These are phyloP conservation scores for Pteronotus mesoamericanus DNA, from an alignment of 2,797 vertebrate genomes.

Conservation along the genomic window DNA sequence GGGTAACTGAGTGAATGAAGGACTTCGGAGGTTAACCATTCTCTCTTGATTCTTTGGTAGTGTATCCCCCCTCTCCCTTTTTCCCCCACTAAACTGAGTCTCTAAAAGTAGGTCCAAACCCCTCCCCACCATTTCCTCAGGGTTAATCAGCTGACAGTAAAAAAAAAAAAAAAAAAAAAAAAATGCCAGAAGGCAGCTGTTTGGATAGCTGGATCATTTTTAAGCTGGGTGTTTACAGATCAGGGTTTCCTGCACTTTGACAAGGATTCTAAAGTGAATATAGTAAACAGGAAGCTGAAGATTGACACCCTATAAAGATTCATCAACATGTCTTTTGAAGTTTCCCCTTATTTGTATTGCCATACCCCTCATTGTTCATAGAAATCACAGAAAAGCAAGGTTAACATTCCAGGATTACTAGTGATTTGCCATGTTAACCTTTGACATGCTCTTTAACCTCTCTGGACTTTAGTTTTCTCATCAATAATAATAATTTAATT, in stretches of 20 bases:
- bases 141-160: neutral
- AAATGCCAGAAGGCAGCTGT: neutral
- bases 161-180: neutral
- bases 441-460: conserved; percentile 28
- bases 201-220: neutral
- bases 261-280: neutral
- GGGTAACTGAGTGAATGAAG: neutral
- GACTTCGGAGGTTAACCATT: neutral
- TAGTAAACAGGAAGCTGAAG: neutral
- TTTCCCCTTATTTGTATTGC: neutral
- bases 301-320: neutral
- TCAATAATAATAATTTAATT: neutral
- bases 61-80: neutral
- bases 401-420: neutral
- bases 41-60: neutral
- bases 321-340: conserved; percentile 4
- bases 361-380: neutral
- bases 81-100: neutral
- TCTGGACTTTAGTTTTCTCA: conserved; percentile 10
- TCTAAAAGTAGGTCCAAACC: neutral
- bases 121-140: neutral
- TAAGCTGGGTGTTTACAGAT: neutral
- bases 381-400: conserved; percentile 29
- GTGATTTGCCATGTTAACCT: conserved; percentile 42
- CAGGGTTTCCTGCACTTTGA: neutral